phyloP scores from a whole-genome alignment of 2,888 invertebrate genomes.

The Rotaria macrura region DNA sequence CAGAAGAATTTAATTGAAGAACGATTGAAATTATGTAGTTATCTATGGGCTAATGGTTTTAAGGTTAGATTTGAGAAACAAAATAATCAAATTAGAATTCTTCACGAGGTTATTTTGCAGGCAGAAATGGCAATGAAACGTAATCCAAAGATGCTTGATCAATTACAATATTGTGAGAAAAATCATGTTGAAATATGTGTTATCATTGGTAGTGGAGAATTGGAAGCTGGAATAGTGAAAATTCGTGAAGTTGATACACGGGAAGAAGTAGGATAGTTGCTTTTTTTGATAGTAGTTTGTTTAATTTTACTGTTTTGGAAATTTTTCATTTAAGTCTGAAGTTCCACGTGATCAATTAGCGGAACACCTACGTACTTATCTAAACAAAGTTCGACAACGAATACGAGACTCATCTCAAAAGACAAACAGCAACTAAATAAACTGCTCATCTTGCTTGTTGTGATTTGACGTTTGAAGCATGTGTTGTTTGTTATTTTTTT shows the following conservation, averaged over 20 bases:
- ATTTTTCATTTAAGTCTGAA: background rate
- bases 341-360: background rate
- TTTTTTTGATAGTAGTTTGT: too few species aligned
- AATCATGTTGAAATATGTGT: conserved; percentile 77
- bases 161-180: conserved; percentile 90
- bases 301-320: too few species aligned
- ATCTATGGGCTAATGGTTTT: conserved; percentile 78
- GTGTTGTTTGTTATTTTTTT: background rate
- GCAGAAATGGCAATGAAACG: conserved; percentile 90
- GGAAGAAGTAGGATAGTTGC: background rate
- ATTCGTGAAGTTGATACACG: conserved; percentile 25
- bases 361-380: background rate
- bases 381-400: background rate
- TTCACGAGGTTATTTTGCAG: conserved; percentile 50
- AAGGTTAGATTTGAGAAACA: conserved; percentile 55
- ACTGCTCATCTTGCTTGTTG: background rate
- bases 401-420: background rate
- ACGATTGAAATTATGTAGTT: conserved; percentile 70
- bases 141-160: conserved; percentile 81
- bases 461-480: background rate
- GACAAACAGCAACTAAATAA: background rate
- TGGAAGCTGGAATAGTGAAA: conserved; percentile 55
- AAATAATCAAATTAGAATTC: too few species aligned
- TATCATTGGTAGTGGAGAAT: conserved; percentile 80
- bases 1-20: conserved; percentile 86